Evolutionary conservation across 1,140 invertebrate species (phyloP), one percentile per base, ranked within the genome.

Genomic region (Diplogasteroides magnus): DNA sequence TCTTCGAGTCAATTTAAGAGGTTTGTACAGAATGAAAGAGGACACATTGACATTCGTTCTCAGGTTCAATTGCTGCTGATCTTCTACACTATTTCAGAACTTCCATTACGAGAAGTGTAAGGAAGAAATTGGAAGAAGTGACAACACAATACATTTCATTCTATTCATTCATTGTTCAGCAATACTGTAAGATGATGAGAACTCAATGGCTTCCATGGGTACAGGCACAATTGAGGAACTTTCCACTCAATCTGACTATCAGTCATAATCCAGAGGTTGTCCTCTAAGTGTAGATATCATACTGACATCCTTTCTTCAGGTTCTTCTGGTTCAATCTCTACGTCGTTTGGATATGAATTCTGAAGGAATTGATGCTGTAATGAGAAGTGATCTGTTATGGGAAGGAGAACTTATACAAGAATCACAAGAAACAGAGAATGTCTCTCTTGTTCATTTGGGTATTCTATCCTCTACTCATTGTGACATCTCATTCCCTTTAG

Each of bases 151-250:
- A 15, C 14, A 61, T 13, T 0, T 15, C 29, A 1, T 2, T 69
- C 6, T 15, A 15, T 1, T 37, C 25, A 15, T 61, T 15, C 59
- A 11, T 11, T 61, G 6, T 74, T 72, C 58, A 74, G 73, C 64
- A 74, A 64, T 74, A 72, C 62, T 74, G 73, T 57, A 56, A 56
- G 23, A 62, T 71, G 65, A 74, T 74, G 73, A 59, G 61, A 63
- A 56, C 66, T 13, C 62, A 71, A 25, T 71, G 69, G 64, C 61
- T 74, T 27, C 73, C 73, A 27, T 74, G 73, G 73, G 69, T 74
- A 2, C 60, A 71, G 28, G 69, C 69, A 57, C 73, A 74, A 57
- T 29, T 74, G 19, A 60, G 62, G 23, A 60, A 67, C 15, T 74
- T 74, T 64, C 73, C 73, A 14, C 62, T 64, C 6, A 67, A 71